Evolutionary conservation across 2,113 vertebrate genomes (phyloP), one percentile per base, ranked within the genome.

Genomic region (Pholis gunnellus): DNA sequence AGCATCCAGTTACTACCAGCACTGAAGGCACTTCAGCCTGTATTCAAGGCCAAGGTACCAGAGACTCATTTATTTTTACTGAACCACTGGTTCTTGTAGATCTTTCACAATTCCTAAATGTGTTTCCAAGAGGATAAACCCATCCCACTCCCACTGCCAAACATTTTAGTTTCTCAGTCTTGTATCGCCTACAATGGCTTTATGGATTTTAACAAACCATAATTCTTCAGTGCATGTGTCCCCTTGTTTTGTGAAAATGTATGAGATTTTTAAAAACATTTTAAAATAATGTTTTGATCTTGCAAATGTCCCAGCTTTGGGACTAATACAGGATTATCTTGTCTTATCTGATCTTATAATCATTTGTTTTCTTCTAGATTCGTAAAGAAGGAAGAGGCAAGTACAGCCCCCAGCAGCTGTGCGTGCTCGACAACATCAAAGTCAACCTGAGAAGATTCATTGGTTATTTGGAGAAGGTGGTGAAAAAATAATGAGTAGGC

Each of bases 381-480:
- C 96, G 97, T 61, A 99, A 97, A 90, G 97, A 99, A 93, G 97
- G 98, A 59, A 95, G 93, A 93, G 95, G 94, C 77, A 96, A 94
- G 80, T 97, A 94, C 89, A 97, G 93, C 70, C 91, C 94, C 25
- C 97, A 98, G 88, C 97, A 99, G 75, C 94, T 99, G 27, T 97
- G 97, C 83, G 97, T 99, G 84, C 95, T 99, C 4, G 96, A 98
- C 94, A 99, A 99, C 65, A 95, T 99, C 91, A 98, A 94, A 93
- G 94, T 96, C 88, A 99, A 99, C 94, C 95, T 99, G 88, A 96
- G 96, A 90, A 96, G 98, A 91, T 99, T 99, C 88, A 95, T 99
- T 63, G 93, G 96, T 4, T 99, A 99, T 92, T 96, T 97, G 76
- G 97, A 98, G 89, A 95, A 93, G 5, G 88, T 96, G 84, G 82